Conservation (phyloP, 2,888 invertebrate species). For the Chironomus tentans region DNA sequence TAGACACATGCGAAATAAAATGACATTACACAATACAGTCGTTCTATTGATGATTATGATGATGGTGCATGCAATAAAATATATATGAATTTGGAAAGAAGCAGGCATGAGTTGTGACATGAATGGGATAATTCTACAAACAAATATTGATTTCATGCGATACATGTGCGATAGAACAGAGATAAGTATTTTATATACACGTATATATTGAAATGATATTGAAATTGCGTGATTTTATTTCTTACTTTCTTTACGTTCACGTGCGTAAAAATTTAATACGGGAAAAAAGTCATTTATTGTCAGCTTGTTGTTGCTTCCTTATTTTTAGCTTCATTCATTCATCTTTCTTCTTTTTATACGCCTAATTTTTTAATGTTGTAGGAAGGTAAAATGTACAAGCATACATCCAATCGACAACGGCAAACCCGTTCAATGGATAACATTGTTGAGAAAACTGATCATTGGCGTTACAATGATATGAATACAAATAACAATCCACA, state of each 20-base stretch:
- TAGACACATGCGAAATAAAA: no score
- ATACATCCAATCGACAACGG: background rate
- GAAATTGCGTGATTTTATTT: background rate
- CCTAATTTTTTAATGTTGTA: background rate
- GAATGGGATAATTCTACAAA: background rate
- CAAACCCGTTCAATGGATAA: slow-evolving; percentile 15
- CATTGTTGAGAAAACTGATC: slow-evolving; percentile 13
- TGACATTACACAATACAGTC: no score
- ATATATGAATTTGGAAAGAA: background rate
- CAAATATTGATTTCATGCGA: background rate
- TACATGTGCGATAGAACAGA: background rate
- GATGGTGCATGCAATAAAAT: background rate
- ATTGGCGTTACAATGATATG: background rate
- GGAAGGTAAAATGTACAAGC: background rate
- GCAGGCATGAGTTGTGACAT: background rate
- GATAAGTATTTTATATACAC: background rate
- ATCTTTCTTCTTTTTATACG: background rate
- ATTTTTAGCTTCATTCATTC: no score
- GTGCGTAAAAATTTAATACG: background rate
- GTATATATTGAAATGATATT: background rate
- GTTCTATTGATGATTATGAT: background rate
- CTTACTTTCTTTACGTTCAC: background rate
- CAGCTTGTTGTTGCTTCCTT: background rate
- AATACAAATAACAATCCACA: background rate
- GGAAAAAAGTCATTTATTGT: background rate